These are phyloP conservation scores for Selenia dentaria DNA, from an alignment of 2,888 invertebrate species.

Conservation along the genomic window DNA sequence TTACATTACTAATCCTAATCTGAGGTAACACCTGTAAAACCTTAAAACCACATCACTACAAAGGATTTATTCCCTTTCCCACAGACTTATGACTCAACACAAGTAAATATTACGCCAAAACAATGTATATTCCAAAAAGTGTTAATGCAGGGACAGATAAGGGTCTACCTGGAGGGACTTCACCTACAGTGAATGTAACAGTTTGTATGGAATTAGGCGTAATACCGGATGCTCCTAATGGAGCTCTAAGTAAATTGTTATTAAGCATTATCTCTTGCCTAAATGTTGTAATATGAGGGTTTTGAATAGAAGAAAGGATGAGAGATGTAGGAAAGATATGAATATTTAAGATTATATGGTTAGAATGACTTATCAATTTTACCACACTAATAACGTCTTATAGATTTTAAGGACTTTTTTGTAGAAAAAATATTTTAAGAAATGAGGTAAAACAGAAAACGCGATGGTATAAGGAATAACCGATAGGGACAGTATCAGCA, in stretches of 20 bases:
- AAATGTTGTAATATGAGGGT: slow-evolving; percentile 12
- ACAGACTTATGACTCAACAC: slow-evolving; percentile 28
- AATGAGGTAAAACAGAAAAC: no score
- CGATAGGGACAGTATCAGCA: no score
- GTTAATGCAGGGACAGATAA: slow-evolving; percentile 58
- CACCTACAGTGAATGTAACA: slow-evolving; percentile 9
- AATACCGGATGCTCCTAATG: slow-evolving; percentile 53
- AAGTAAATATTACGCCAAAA: slow-evolving; percentile 42
- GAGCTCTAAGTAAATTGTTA: slow-evolving; percentile 41
- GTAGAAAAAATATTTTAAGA: no score
- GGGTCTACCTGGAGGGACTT: slow-evolving; percentile 45
- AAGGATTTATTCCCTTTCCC: slow-evolving; percentile 21
- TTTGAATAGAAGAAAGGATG: slow-evolving; percentile 9
- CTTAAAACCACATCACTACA: slow-evolving; percentile 3
- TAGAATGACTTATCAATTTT: no score
- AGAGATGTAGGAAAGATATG: slow-evolving; percentile 9
- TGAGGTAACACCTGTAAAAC: background rate
- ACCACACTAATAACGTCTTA: no score
- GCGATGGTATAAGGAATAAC: no score
- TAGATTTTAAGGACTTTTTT: no score
- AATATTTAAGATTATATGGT: no score
- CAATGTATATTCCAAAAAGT: slow-evolving; percentile 49
- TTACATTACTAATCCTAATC: no score
- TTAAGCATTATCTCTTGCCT: slow-evolving; percentile 28
- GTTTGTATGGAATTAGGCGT: slow-evolving; percentile 30